Base-by-base conservation (phyloP, 2,113 vertebrate genomes). In the Myrmophylax atrothorax region DNA sequence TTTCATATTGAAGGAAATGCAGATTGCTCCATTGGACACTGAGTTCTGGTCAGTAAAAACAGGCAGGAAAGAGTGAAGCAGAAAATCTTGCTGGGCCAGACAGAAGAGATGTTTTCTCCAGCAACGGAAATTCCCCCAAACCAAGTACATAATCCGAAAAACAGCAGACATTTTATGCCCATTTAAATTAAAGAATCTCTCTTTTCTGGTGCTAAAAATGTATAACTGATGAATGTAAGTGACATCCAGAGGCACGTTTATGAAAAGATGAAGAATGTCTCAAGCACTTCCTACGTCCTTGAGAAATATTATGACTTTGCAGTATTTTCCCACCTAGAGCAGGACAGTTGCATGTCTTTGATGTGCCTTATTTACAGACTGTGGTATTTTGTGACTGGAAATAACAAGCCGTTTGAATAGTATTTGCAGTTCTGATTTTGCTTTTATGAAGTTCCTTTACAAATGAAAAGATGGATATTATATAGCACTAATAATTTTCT, bases 321-420 rank as follows among this genome's bases (percentile, higher is more conserved):
- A 81, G 26, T 63, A 38, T 25, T 81, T 87, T 84, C 37, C 26
- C 50, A 38, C 29, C 16, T 63, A 46, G 60, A 87, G 47, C 60
- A 89, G 73, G 60, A 84, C 16, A 84, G 69, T 75, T 89, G 74
- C 77, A 87, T 78, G 77, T 33, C 77, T 87, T 84, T 96, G 79
- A 77, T 88, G 81, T 93, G 73, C 93, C 84, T 94, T 95, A 60
- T 89, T 93, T 87, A 75, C 31, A 72, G 68, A 59, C 60, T 72
- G 52, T 88, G 53, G 47, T 94, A 70, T 90, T 94, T 84, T 89
- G 44, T 93, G 86, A 63, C 69, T 84, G 86, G 47, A 81, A 87
- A 78, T 68, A 87, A 74, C 74, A 74, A 75, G 69, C 77, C 60
- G 22, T 66, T 58, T 85, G 78, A 55, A 76, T n/a, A 53, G 17